These are phyloP conservation scores for Ptilodon capucinus DNA, from an alignment of 2,888 invertebrate species.

Conservation along the genomic window DNA sequence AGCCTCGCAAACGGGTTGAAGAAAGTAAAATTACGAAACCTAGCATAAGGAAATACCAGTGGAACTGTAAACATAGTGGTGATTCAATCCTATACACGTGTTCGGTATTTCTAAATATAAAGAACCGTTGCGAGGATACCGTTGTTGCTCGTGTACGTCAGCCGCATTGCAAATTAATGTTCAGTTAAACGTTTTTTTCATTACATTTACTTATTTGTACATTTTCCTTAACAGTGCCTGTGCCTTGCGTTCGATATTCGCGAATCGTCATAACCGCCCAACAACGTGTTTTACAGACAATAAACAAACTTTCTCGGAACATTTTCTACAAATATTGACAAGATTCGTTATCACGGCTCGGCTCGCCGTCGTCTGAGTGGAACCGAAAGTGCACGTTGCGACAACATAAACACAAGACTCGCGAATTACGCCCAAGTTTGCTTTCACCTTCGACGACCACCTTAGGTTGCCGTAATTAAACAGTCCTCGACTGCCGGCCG, in stretches of 20 bases:
- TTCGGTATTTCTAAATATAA: slow-evolving; percentile 68
- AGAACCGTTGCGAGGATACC: slow-evolving; percentile 69
- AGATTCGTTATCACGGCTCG: slow-evolving; percentile 44
- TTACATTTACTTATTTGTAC: slow-evolving; percentile 37
- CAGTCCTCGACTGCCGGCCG: slow-evolving; percentile 35
- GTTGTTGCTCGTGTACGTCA: slow-evolving; percentile 61
- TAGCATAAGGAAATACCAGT: slow-evolving; percentile 54
- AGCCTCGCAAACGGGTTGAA: slow-evolving; percentile 21
- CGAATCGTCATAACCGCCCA: no score
- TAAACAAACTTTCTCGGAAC: slow-evolving; percentile 43
- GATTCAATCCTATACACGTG: slow-evolving; percentile 70
- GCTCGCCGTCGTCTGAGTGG: slow-evolving; percentile 24
- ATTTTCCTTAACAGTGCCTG: slow-evolving; percentile 35
- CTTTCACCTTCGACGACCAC: slow-evolving; percentile 60
- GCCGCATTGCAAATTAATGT: slow-evolving; percentile 60
- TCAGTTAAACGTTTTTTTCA: slow-evolving; percentile 48
- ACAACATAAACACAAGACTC: slow-evolving; percentile 38
- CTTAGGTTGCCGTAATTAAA: slow-evolving; percentile 45
- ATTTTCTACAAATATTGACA: slow-evolving; percentile 60
- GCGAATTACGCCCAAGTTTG: slow-evolving; percentile 47
- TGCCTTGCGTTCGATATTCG: background rate
- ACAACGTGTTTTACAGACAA: background rate
- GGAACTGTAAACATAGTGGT: slow-evolving; percentile 55
- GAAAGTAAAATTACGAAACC: slow-evolving; percentile 56
- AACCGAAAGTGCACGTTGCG: slow-evolving; percentile 49